Percentiles rank a stretch among this genome's conserved stretches.
phyloP scores from a whole-genome alignment of 1,140 invertebrate species.

The Eubasilissa regina region DNA sequence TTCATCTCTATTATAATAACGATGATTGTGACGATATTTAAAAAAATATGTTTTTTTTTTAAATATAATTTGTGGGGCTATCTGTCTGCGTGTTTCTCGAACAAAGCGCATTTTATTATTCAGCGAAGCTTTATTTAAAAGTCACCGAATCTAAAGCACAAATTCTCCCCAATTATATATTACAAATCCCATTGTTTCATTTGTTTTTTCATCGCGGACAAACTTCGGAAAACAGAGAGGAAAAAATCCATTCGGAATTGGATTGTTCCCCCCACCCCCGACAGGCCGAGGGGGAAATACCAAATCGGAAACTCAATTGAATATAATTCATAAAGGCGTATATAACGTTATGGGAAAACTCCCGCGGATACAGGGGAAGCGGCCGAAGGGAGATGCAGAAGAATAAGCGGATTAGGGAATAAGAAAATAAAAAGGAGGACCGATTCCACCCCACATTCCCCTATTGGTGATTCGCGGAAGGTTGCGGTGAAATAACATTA shows the following conservation, averaged over 20 bases:
- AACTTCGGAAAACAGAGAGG: slow-evolving; percentile 31
- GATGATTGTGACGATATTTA: slow-evolving; percentile 8
- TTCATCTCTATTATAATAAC: neutral
- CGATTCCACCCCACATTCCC: slow-evolving; percentile 29
- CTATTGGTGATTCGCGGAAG: slow-evolving; percentile 14
- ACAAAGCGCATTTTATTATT: slow-evolving; percentile 34
- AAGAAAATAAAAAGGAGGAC: slow-evolving; percentile 56
- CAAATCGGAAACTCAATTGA: slow-evolving; percentile 54
- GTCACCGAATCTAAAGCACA: slow-evolving; percentile 22
- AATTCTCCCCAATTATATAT: slow-evolving; percentile 37
- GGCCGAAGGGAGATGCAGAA: slow-evolving; percentile 33
- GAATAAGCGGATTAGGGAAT: slow-evolving; percentile 54
- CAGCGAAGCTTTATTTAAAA: slow-evolving; percentile 35
- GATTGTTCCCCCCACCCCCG: slow-evolving; percentile 26
- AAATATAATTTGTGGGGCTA: slow-evolving; percentile 6
- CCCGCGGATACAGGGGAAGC: slow-evolving; percentile 51
- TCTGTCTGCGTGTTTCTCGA: neutral
- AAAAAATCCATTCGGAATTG: slow-evolving; percentile 41
- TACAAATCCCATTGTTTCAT: slow-evolving; percentile 34
- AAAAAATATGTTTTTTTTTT: neutral
- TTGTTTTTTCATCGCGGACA: slow-evolving; percentile 43
- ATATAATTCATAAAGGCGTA: slow-evolving; percentile 59
- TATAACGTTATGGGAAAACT: slow-evolving; percentile 58
- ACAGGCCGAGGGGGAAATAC: neutral
- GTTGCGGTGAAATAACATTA: neutral